Evolutionary conservation across 1,140 invertebrate species (phyloP).

Genomic region (Coboldia fuscipes): DNA sequence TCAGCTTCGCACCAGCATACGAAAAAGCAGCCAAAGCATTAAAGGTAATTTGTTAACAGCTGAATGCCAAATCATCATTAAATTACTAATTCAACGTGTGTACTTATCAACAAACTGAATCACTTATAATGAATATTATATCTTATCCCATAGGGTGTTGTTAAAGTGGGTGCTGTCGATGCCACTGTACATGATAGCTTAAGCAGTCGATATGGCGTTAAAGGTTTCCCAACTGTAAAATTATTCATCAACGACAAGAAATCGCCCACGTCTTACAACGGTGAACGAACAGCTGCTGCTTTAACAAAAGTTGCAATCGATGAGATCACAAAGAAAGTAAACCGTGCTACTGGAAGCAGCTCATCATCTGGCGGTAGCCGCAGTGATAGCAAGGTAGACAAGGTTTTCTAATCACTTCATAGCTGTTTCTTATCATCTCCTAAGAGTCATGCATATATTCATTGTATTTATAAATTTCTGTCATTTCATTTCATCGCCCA

Average conservation of each 20-base stretch:
- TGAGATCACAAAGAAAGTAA: conserved; percentile 44
- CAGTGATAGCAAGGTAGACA: not conserved
- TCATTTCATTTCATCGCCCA: too few relatives aligned
- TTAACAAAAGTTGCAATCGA: conserved; percentile 67
- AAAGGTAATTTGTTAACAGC: too few relatives aligned
- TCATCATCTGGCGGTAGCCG: conserved; percentile 11
- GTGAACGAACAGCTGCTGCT: conserved; percentile 60
- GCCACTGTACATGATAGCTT: conserved; percentile 74
- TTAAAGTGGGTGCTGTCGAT: conserved; percentile 87
- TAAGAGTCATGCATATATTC: too few relatives aligned
- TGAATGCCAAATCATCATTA: conserved; percentile 12
- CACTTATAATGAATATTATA: too few relatives aligned
- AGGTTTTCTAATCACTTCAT: too few relatives aligned
- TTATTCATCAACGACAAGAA: conserved; percentile 78
- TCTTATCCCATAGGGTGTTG: too few relatives aligned
- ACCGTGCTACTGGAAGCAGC: conserved; percentile 35
- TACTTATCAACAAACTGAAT: too few relatives aligned
- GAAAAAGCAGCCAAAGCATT: conserved; percentile 69
- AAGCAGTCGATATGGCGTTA: conserved; percentile 57
- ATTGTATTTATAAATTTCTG: too few relatives aligned
- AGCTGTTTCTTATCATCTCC: too few relatives aligned
- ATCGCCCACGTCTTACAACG: conserved; percentile 71
- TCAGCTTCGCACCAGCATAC: conserved; percentile 66
- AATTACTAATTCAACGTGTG: conserved; percentile 3
- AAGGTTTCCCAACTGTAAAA: conserved; percentile 93